Base-by-base conservation (phyloP, 1,140 invertebrate species). In the Tribolium castaneum region DNA sequence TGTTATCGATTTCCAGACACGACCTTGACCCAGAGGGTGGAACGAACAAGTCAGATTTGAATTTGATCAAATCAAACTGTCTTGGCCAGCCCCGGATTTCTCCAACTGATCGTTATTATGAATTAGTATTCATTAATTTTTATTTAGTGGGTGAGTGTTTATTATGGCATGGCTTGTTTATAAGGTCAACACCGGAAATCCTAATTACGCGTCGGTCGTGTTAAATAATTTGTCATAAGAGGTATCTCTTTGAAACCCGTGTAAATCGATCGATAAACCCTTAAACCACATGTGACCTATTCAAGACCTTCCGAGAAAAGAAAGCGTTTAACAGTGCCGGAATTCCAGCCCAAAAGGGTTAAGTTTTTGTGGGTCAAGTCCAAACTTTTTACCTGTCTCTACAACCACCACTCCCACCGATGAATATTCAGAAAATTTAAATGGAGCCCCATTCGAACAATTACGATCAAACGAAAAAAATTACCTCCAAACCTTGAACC, bases 401-500 rank as follows among this genome's bases (percentile, higher is more conserved):
- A 25, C 16, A 19, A 19, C 16, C 16, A 19, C 16, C 16, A 19
- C 49, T 12, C n/a, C 50, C 70, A 16, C 39, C 39, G 22, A 52
- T 73, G 71, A 73, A 73, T 73, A 73, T 73, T 73, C 71, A 73
- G 19, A 50, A 62, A 62, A 62, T 62, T 62, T 34, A 62, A 62
- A 62, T 62, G 25, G 25, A n/a, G 13, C 2, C 54, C 12, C 9
- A 56, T 56, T n/a, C 22, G 16, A 19, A 19, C 16, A 19, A 19
- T 19, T 19, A 19, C 16, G n/a, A n/a, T n/a, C n/a, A n/a, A n/a
- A n/a, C n/a, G 16, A 19, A 19, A 19, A 1, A 19, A 19, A 19
- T 19, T 19, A 19, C 2, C 16, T 2, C 16, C 16, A 19, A 19
- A 19, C 16, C 16, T 19, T 19, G 16, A 19, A 19, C 16, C 16